Conservation (phyloP, 2,888 invertebrate species). For the Cynaeus angustus region DNA sequence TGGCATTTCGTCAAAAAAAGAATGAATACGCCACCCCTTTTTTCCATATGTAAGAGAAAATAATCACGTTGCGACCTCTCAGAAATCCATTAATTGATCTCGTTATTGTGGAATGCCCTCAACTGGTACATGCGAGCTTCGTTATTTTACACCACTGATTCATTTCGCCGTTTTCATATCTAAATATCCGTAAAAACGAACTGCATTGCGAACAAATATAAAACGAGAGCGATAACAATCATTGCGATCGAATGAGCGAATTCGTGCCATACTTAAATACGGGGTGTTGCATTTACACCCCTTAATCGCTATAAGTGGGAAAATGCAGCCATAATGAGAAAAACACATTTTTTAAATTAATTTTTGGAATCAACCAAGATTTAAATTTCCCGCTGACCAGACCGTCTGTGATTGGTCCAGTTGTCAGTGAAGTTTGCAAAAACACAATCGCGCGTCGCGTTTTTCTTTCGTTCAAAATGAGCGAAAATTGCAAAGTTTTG, state of each 20-base stretch:
- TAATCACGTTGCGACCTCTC: constrained; percentile 26
- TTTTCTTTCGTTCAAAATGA: no score
- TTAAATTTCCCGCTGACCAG: background rate
- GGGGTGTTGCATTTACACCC: constrained; percentile 25
- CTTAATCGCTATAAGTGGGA: constrained; percentile 1
- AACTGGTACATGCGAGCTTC: constrained; percentile 57
- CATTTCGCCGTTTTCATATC: constrained; percentile 55
- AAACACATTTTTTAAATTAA: no score
- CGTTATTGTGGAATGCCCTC: constrained; percentile 59
- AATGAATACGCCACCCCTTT: constrained; percentile 5
- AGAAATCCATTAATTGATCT: constrained; percentile 60
- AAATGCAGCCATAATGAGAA: background rate
- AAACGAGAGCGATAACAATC: constrained; percentile 44
- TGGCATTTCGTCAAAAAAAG: constrained; percentile 13
- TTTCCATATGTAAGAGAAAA: constrained; percentile 24
- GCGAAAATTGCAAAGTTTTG: no score
- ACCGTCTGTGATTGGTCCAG: constrained; percentile 1
- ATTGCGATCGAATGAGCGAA: constrained; percentile 34
- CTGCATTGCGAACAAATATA: constrained; percentile 41
- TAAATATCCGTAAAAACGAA: constrained; percentile 53
- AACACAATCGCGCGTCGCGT: no score
- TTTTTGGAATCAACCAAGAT: no score
- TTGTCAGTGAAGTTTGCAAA: no score
- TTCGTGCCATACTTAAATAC: constrained; percentile 10
- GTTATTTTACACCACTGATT: constrained; percentile 62